Evolutionary conservation across 2,113 vertebrate species (phyloP).

Genomic region (Okapia johnstoni): DNA sequence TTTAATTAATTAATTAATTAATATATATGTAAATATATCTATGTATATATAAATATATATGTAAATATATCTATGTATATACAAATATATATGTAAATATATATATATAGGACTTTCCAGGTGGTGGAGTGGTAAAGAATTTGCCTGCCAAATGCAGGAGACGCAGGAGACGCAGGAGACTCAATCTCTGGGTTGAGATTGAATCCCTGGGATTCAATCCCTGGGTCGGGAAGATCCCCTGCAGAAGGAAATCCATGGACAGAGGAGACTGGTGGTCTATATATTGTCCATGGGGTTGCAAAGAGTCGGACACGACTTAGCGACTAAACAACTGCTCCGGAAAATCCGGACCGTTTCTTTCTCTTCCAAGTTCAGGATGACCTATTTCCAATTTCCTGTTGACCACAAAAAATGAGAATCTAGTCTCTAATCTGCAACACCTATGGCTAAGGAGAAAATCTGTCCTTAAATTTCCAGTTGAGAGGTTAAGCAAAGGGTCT

Average conservation of each 20-base stretch:
- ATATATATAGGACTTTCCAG: background rate
- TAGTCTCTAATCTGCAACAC: background rate
- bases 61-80: background rate
- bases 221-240: background rate
- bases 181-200: background rate
- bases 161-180: background rate
- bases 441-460: background rate
- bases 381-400: background rate
- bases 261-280: background rate
- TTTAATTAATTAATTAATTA: background rate
- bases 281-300: background rate
- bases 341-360: background rate
- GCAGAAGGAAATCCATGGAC: background rate
- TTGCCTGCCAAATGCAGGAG: background rate
- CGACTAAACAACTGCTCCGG: background rate
- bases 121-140: background rate
- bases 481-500: background rate
- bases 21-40: too few species aligned
- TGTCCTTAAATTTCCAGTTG: background rate
- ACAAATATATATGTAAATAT: background rate
- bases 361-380: background rate
- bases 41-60: background rate
- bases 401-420: background rate
- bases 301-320: background rate
- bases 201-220: background rate